These are phyloP conservation scores for Elanus axillaris DNA, from an alignment of 2,113 vertebrate species.

Conservation along the genomic window DNA sequence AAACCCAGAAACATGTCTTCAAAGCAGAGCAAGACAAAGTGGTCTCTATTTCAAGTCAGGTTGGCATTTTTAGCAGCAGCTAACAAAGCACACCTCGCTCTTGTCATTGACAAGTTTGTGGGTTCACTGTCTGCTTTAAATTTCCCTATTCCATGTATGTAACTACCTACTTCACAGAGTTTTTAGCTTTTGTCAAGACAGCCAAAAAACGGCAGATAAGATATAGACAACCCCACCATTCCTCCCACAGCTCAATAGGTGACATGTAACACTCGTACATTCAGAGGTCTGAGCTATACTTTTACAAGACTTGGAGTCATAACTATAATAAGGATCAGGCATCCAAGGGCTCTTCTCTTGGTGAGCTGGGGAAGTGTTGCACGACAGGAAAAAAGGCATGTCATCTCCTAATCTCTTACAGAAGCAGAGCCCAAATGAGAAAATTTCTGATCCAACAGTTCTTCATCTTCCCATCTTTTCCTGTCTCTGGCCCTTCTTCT, in stretches of 20 bases:
- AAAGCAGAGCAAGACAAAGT: background rate
- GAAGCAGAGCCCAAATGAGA: background rate
- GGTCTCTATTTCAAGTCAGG: background rate
- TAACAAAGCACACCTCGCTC: background rate
- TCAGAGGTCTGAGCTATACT: background rate
- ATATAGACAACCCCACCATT: background rate
- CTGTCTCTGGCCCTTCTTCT: background rate
- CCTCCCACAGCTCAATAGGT: background rate
- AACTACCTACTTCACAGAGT: background rate
- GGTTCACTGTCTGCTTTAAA: background rate
- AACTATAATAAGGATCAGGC: background rate
- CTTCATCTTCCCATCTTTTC: background rate
- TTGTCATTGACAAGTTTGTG: background rate
- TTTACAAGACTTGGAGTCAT: background rate
- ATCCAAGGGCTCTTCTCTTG: background rate
- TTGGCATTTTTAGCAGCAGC: background rate
- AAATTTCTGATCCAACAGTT: background rate
- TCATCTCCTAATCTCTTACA: background rate
- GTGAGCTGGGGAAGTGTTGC: background rate
- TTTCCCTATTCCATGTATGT: background rate
- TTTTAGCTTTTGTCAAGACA: background rate
- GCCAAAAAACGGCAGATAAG: background rate
- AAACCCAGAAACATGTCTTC: background rate
- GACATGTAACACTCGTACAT: rapidly evolving
- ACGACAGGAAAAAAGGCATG: background rate